Conservation (phyloP, 2,797 vertebrate species). For the Lagorchestes hirsutus region DNA sequence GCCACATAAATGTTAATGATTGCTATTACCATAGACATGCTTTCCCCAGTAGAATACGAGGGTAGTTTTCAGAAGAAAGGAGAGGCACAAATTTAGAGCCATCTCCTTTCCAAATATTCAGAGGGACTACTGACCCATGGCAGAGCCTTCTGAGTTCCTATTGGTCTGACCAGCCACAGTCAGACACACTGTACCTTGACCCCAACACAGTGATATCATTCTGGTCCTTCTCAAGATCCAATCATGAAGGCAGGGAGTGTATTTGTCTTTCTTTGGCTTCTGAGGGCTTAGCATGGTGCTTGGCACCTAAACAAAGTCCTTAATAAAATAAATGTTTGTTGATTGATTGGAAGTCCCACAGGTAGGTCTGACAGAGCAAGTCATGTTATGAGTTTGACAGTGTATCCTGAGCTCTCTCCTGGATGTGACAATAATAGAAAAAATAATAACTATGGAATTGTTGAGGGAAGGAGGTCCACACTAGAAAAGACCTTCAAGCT, state of each 20-base stretch:
- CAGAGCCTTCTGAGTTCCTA: not conserved
- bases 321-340: not conserved
- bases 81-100: not conserved
- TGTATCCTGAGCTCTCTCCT: not conserved
- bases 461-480: not conserved
- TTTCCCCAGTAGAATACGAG: not conserved
- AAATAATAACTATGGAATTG: not conserved
- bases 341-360: not conserved
- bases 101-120: not conserved
- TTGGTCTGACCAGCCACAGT: not conserved
- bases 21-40: not conserved
- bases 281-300: not conserved
- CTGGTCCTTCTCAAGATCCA: not conserved
- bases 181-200: not conserved
- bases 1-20: not conserved
- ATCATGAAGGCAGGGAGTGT: not conserved
- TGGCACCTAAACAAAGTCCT: not conserved
- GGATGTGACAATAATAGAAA: not conserved
- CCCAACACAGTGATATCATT: not conserved
- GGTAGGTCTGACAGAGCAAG: not conserved
- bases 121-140: rapidly evolving
- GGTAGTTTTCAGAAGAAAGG: not conserved
- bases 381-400: not conserved
- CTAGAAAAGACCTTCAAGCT: not conserved
- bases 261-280: not conserved